Evolutionary conservation across 2,113 vertebrate genomes (phyloP), one percentile per base, ranked within the genome.

Genomic region (Pandion haliaetus): DNA sequence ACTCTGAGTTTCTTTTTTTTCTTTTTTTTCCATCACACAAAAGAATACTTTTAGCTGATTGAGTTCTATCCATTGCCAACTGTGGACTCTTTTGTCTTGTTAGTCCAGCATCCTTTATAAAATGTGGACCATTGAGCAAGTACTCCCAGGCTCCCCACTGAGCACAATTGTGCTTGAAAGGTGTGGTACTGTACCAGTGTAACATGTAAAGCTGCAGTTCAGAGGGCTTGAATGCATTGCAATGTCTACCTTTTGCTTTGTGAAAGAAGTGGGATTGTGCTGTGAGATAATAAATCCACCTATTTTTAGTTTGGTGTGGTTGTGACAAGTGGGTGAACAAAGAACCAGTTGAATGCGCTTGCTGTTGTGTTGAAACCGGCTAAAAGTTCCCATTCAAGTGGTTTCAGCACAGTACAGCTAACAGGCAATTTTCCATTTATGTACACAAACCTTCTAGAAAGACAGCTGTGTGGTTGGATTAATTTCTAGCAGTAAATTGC

Each of bases 251-350:
- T 97, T 97, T 91, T 86, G 94, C 97, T 95, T 94, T 92, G 87
- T 94, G 93, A 96, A 96, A 97, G 88, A 71, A 93, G 90, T 26
- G 76, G 93, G 93, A 96, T 97, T 97, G 97, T 97, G 92, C 96
- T 92, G 63, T 1, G 67, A 97, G 96, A 97, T 97, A 97, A 97
- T 97, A 97, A 97, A 97, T 96, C 97, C 94, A 97, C 97, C 95
- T 97, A 97, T 96, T 97, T 97, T 96, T 96, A 96, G 93, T 88
- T 93, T 3, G 31, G 88, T 93, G 78, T 47, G 38, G 86, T 95
- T 96, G 94, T 94, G 95, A 97, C 97, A 97, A 97, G 97, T 93
- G 82, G 72, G 72, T 34, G 93, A 96, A 97, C 97, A 97, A 97
- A 97, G 96, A 95, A 69, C 77, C 84, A 91, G 94, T 94, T 97